These are phyloP conservation scores for Danio albolineatus DNA, from an alignment of 2,797 vertebrate genomes.

Conservation along the genomic window DNA sequence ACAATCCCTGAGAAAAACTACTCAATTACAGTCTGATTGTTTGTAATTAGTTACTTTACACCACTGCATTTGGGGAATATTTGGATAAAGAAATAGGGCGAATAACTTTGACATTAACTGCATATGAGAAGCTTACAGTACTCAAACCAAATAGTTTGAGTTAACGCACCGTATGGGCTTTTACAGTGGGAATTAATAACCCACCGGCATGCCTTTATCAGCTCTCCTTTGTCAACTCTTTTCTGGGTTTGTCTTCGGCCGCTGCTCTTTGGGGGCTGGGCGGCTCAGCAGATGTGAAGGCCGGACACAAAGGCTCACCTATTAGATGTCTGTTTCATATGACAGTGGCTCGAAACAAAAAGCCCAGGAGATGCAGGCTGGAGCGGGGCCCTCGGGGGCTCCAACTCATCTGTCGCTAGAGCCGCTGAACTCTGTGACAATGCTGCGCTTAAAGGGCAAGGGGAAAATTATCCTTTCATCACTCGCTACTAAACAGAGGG, in stretches of 20 bases:
- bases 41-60: no score
- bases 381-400: slow-evolving; percentile 62
- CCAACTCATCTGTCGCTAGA: slow-evolving; percentile 80
- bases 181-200: slow-evolving; percentile 64
- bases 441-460: slow-evolving; percentile 77
- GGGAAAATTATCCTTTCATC: slow-evolving; percentile 81
- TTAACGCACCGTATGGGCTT: no score
- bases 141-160: no score
- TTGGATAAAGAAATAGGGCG: no score
- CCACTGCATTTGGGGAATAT: no score
- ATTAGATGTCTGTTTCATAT: slow-evolving; percentile 81
- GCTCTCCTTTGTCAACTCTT: slow-evolving; percentile 74
- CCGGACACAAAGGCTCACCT: slow-evolving; percentile 83
- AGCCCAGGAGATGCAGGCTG: slow-evolving; percentile 73
- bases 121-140: no score
- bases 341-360: slow-evolving; percentile 72
- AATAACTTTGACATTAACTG: no score
- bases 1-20: no score
- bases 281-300: slow-evolving; percentile 80
- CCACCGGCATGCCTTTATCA: slow-evolving; percentile 71
- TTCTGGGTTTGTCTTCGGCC: slow-evolving; percentile 61
- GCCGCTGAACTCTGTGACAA: slow-evolving; percentile 80
- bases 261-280: slow-evolving; percentile 77
- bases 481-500: slow-evolving; percentile 69
- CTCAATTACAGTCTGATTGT: no score